Percentiles rank a stretch among this genome's conserved stretches.
Evolutionary conservation across 2,888 invertebrate species (phyloP).

Genomic region (Galeopsomyia nigrocyanea): DNA sequence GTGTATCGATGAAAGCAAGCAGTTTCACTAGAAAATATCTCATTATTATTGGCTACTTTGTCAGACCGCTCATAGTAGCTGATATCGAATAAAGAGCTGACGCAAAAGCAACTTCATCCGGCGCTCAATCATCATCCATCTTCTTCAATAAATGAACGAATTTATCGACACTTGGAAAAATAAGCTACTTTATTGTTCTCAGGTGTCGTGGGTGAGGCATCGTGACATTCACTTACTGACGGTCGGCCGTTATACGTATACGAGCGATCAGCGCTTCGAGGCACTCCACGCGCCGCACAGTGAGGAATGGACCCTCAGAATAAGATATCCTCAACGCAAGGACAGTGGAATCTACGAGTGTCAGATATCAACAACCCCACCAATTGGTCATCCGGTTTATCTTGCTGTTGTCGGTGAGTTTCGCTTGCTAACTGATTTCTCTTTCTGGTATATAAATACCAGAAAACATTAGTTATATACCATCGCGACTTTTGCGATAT

Average conservation of each 20-base stretch:
- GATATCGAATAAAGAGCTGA: too few relatives aligned
- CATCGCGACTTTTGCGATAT: too few relatives aligned
- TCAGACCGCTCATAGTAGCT: too few relatives aligned
- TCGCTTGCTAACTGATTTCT: not conserved
- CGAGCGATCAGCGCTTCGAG: constrained; percentile 85
- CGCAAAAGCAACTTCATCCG: too few relatives aligned
- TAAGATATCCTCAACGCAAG: constrained; percentile 78
- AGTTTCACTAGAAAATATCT: too few relatives aligned
- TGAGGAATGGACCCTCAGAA: constrained; percentile 86
- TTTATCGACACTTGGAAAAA: not conserved
- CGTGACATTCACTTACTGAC: constrained; percentile 80
- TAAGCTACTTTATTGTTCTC: constrained; percentile 41
- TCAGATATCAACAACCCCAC: constrained; percentile 89
- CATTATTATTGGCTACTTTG: too few relatives aligned
- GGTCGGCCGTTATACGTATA: constrained; percentile 81
- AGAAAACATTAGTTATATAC: too few relatives aligned
- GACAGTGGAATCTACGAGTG: constrained; percentile 87
- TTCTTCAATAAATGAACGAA: not conserved
- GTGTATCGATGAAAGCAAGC: too few relatives aligned
- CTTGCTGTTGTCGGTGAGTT: constrained; percentile 86
- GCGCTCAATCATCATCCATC: too few relatives aligned
- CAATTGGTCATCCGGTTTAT: constrained; percentile 83
- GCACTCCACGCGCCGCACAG: constrained; percentile 87
- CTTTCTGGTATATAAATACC: too few relatives aligned
- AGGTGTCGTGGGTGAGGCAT: constrained; percentile 83